These are phyloP conservation scores for Streblospio benedicti DNA, from an alignment of 1,140 invertebrate genomes.

Conservation along the genomic window DNA sequence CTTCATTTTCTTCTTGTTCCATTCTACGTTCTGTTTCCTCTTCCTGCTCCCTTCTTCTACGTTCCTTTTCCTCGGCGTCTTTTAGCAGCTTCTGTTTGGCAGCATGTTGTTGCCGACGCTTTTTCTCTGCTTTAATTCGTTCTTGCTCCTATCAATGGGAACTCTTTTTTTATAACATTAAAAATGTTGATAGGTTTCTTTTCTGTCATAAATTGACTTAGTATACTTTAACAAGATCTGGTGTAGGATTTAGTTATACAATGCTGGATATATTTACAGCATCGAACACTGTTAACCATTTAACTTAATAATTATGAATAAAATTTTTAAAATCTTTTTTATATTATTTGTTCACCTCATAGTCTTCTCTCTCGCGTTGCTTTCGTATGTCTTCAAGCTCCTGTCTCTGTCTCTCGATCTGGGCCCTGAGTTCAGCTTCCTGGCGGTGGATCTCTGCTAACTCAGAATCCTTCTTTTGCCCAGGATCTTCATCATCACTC, in stretches of 20 bases:
- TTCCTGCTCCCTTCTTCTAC: too few species aligned
- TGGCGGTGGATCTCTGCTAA: conserved; percentile 28
- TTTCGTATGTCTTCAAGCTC: conserved; percentile 25
- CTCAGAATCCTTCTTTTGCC: conserved; percentile 24
- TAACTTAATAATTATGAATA: conserved; percentile 18
- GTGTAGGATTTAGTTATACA: conserved; percentile 15
- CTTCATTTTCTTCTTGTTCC: too few species aligned
- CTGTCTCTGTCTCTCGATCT: conserved; percentile 22
- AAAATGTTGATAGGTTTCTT: too few species aligned
- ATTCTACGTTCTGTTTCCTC: too few species aligned
- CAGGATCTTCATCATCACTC: too few species aligned
- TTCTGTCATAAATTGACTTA: too few species aligned
- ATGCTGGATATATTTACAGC: neutral
- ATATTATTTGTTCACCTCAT: conserved; percentile 22
- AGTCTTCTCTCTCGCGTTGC: conserved; percentile 25
- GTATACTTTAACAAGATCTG: conserved; percentile 2
- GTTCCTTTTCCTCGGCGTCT: too few species aligned
- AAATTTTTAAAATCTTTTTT: conserved; percentile 22
- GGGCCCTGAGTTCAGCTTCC: conserved; percentile 30
- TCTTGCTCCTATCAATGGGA: too few species aligned
- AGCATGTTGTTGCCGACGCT: too few species aligned
- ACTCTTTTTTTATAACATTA: too few species aligned
- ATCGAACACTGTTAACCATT: conserved; percentile 19
- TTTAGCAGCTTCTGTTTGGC: too few species aligned
- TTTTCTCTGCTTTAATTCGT: too few species aligned